A percentile compares a stretch with the other conserved stretches of the same genome.
phyloP scores from a whole-genome alignment of 53 echinoderm and acorn worm genomes.

The Stichopus horrens region DNA sequence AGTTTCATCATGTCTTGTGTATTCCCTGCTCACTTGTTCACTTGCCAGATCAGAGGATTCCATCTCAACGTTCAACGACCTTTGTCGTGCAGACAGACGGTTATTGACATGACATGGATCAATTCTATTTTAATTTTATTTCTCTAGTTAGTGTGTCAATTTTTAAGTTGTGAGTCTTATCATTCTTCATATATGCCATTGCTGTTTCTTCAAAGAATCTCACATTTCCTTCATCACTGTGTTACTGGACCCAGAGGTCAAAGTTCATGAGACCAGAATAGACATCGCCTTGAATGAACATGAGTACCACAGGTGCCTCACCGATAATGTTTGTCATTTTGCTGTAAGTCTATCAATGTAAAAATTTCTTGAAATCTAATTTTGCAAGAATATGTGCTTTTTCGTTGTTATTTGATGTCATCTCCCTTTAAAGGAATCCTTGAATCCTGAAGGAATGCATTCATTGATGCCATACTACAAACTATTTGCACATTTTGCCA shows the following conservation, averaged over 20 bases:
- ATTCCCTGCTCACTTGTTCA: no score
- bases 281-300: slow-evolving; percentile 55
- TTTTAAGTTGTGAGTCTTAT: no score
- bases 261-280: slow-evolving; percentile 63
- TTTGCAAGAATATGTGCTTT: neutral
- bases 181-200: no score
- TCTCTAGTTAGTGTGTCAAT: no score
- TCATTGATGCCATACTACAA: no score
- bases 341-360: slow-evolving; percentile 48
- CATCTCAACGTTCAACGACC: no score
- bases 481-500: no score
- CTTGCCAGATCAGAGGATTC: no score
- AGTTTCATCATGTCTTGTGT: no score
- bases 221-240: slow-evolving; percentile 75
- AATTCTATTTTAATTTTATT: no score
- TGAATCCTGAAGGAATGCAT: neutral
- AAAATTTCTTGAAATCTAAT: neutral
- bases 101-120: no score
- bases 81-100: no score
- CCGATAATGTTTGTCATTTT: slow-evolving; percentile 73
- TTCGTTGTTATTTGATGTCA: neutral
- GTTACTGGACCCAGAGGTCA: slow-evolving; percentile 51
- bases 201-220: slow-evolving; percentile 51
- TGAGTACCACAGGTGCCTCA: slow-evolving; percentile 63
- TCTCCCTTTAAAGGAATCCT: neutral